These are phyloP conservation scores for Sycophaga agraensis DNA, from an alignment of 1,140 invertebrate species.

Conservation along the genomic window DNA sequence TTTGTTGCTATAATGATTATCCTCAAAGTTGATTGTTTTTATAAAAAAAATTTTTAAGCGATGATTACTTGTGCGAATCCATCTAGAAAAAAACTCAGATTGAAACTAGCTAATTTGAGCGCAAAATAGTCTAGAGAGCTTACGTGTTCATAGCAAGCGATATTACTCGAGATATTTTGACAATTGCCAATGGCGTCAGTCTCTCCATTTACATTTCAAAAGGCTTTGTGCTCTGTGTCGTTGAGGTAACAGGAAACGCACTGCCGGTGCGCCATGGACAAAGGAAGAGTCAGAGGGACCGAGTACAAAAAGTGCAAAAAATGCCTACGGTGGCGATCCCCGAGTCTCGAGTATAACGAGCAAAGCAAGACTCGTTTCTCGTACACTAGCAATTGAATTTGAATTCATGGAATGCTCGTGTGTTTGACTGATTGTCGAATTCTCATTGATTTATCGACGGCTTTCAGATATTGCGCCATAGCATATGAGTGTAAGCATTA, in stretches of 20 bases:
- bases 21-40: no score
- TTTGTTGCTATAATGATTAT: no score
- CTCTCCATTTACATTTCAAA: constrained; percentile 38
- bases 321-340: no score
- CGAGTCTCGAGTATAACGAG: no score
- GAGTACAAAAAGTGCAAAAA: neutral
- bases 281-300: neutral
- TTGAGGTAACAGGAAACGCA: constrained; percentile 13
- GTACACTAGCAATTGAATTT: neutral
- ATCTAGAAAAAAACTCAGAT: neutral
- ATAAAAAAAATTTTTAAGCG: no score
- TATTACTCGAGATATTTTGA: constrained; percentile 12
- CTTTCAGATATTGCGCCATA: no score
- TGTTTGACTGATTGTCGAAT: neutral
- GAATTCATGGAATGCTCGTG: neutral
- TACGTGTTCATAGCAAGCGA: constrained; percentile 21
- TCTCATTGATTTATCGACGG: constrained; percentile 2
- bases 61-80: no score
- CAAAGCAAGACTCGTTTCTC: neutral
- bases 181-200: constrained; percentile 28
- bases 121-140: neutral
- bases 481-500: no score
- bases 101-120: neutral
- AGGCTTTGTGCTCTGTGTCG: constrained; percentile 25
- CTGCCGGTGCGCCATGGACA: neutral